Evolutionary conservation across 2,113 vertebrate species (phyloP).

Genomic region (Sebastes fasciatus): DNA sequence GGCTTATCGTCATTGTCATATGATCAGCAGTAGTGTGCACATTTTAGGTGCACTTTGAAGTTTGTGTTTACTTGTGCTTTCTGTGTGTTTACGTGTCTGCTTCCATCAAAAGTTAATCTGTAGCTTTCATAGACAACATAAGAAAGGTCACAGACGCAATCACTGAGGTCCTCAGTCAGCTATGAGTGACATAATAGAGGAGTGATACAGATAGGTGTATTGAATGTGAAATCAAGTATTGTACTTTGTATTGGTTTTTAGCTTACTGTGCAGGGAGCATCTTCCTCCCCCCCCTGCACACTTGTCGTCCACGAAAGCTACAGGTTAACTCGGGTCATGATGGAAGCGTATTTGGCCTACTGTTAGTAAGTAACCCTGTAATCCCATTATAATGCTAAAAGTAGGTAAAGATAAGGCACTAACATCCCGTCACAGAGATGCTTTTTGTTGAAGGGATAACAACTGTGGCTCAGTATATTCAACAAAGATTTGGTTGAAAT

Average conservation of each 20-base stretch:
- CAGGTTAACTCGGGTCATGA: too few relatives aligned
- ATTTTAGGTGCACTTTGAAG: not conserved
- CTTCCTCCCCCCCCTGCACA: too few relatives aligned
- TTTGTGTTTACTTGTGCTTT: not conserved
- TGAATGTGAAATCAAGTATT: not conserved
- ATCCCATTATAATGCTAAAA: conserved; percentile 26
- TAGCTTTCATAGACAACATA: not conserved
- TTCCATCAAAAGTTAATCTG: not conserved
- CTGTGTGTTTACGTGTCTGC: not conserved
- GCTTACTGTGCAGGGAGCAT: not conserved
- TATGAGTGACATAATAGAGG: not conserved
- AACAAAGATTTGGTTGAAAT: not conserved
- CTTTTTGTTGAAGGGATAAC: not conserved
- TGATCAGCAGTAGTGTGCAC: conserved; percentile 12
- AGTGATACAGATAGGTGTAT: not conserved
- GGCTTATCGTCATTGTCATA: conserved; percentile 11
- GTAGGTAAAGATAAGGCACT: not conserved
- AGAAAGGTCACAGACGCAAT: not conserved
- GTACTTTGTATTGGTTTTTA: not conserved
- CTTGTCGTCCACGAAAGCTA: too few relatives aligned
- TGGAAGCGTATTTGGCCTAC: too few relatives aligned
- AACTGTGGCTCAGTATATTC: not conserved
- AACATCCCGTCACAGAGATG: not conserved
- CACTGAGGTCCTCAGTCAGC: not conserved
- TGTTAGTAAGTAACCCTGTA: conserved; percentile 5